phyloP scores from a whole-genome alignment of 2,888 invertebrate species.

The Torymus auratus region DNA sequence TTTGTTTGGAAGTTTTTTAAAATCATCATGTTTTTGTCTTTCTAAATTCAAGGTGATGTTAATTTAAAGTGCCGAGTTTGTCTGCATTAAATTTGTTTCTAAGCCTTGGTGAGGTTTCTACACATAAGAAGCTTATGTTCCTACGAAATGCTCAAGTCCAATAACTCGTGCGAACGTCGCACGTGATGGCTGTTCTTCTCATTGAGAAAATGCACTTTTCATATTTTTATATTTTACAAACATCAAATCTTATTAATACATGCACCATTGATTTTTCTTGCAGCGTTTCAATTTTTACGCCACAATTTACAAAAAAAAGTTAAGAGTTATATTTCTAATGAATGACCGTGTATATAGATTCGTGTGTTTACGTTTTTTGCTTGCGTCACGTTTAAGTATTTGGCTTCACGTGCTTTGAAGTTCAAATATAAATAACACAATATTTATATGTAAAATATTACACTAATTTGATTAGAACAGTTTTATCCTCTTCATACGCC shows the following conservation, averaged over 20 bases:
- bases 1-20: too few relatives aligned
- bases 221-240: neutral
- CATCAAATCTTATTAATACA: neutral
- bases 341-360: too few relatives aligned
- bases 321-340: too few relatives aligned
- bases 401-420: slow-evolving; percentile 10
- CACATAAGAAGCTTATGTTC: slow-evolving; percentile 47
- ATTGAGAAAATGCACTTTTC: slow-evolving; percentile 5
- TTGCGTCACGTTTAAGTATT: slow-evolving; percentile 15
- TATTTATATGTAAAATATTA: slow-evolving; percentile 15
- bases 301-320: too few relatives aligned
- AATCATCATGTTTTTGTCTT: slow-evolving; percentile 28
- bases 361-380: neutral
- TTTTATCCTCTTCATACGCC: neutral
- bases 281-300: too few relatives aligned
- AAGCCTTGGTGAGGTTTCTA: slow-evolving; percentile 48
- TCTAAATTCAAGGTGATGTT: slow-evolving; percentile 51
- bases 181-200: slow-evolving; percentile 2
- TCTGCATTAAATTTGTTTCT: slow-evolving; percentile 52
- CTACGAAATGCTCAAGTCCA: slow-evolving; percentile 34
- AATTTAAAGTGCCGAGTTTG: slow-evolving; percentile 38
- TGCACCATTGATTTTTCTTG: too few relatives aligned
- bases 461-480: slow-evolving; percentile 16
- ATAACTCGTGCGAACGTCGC: slow-evolving; percentile 30
- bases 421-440: slow-evolving; percentile 14